Base-by-base conservation (phyloP, 2,888 invertebrate genomes). In the Anodontia alba region DNA sequence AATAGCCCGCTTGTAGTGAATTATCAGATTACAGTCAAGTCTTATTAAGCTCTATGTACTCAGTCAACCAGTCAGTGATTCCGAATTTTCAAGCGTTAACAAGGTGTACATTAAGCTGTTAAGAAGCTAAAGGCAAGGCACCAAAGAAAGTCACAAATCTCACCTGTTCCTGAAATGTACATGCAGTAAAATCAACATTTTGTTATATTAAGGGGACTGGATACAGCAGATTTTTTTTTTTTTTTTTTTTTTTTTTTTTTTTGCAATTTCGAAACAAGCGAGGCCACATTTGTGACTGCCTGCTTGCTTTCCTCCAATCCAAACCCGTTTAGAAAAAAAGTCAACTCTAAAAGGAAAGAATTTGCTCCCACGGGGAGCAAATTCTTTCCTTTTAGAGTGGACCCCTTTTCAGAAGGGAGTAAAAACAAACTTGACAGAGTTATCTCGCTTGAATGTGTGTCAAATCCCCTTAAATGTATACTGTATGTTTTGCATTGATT, bases 101-200 rank as follows among this genome's bases (percentile, higher is more conserved):
- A 10, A 10, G 3, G 15, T 20, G 46, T 46, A 12, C 15, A 20
- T 3, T 46, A 54, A 62, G 31, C 33, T 20, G 33, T 33, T 62
- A 33, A 62, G 17, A 62, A 62, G 62, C 33, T 20, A 33, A 62
- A 62, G 62, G 62, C 62, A 17, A 62, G 62, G 62, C 62, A 62
- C 62, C 26, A 33, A 62, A 29, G 7, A n/a, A 62, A 62, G 62
- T 23, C 62, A 62, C 33, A 31, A 29, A 29, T 62, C 33, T 62
- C 62, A 62, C 33, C 20, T 62, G 54, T 54, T 23, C 54, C 49
- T 49, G 49, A 5, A 3, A 15, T 20, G 49, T 49, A 15, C 17
- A n/a, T 49, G n/a, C n/a, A n/a, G n/a, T n/a, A n/a, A n/a, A n/a
- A n/a, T n/a, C n/a, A n/a, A n/a, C n/a, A n/a, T n/a, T n/a, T n/a